phyloP scores from a whole-genome alignment of 1,140 invertebrate genomes.

The Neoseiulus cucumeris region DNA sequence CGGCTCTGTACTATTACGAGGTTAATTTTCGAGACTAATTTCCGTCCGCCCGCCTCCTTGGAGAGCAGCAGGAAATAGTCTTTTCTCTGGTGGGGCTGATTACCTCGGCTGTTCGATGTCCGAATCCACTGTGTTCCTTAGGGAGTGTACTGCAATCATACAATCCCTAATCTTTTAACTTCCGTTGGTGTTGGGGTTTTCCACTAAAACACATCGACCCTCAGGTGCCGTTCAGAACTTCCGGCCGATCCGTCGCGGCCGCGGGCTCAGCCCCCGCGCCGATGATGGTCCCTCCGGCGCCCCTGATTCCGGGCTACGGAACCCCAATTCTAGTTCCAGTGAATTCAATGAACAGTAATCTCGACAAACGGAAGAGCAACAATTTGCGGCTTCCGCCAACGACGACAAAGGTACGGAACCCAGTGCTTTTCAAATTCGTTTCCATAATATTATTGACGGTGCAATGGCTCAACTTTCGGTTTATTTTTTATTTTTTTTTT shows the following conservation, averaged over 20 bases:
- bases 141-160: no score
- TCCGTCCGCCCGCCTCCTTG: no score
- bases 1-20: no score
- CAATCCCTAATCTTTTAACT: no score
- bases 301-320: background rate
- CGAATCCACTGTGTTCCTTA: no score
- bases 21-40: no score
- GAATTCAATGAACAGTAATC: background rate
- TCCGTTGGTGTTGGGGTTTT: no score
- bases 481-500: background rate
- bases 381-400: background rate
- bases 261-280: background rate
- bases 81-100: no score
- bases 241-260: background rate
- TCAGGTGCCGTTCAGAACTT: constrained; percentile 11
- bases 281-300: background rate
- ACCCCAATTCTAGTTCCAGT: background rate
- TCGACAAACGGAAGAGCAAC: background rate
- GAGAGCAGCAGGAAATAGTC: no score
- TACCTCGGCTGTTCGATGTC: no score
- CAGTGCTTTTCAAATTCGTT: background rate
- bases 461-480: no score
- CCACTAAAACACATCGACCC: no score
- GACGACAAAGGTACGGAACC: background rate
- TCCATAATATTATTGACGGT: background rate